A percentile compares a stretch with the other conserved stretches of the same genome.
phyloP scores from a whole-genome alignment of 2,888 invertebrate genomes.

The Odontocolon sp. region DNA sequence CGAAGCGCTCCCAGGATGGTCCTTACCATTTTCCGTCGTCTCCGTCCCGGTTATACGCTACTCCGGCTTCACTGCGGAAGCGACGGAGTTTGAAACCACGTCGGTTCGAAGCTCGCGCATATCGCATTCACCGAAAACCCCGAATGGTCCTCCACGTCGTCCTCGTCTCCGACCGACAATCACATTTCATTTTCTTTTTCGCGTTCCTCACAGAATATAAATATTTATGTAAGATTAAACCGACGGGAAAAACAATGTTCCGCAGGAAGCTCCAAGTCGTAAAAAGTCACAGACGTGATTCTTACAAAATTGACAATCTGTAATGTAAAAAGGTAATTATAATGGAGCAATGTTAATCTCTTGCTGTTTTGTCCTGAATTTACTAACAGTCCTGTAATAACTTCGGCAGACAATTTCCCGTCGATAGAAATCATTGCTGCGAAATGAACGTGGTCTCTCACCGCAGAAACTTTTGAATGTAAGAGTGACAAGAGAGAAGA shows the following conservation, averaged over 20 bases:
- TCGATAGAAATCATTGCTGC: no score
- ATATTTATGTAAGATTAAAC: slow-evolving; percentile 15
- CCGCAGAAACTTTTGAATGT: not conserved
- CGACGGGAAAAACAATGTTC: no score
- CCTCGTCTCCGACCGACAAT: slow-evolving; percentile 45
- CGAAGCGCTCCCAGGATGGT: slow-evolving; percentile 77
- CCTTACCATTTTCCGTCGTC: slow-evolving; percentile 71
- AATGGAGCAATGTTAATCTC: no score
- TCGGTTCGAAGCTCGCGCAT: slow-evolving; percentile 24
- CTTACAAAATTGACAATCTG: no score
- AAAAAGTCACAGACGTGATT: no score
- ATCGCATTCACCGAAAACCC: slow-evolving; percentile 31
- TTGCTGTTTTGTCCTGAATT: no score
- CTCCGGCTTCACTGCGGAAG: slow-evolving; percentile 3
- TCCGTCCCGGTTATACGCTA: slow-evolving; percentile 9
- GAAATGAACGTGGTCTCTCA: not conserved
- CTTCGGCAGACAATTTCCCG: slow-evolving; percentile 45
- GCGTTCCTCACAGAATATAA: slow-evolving; percentile 3
- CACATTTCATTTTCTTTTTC: slow-evolving; percentile 37
- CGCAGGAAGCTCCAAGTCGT: no score
- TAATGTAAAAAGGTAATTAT: no score
- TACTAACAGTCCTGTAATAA: no score
- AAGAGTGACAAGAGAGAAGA: not conserved
- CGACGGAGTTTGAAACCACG: slow-evolving; percentile 51
- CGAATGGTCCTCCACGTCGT: slow-evolving; percentile 49